These are phyloP conservation scores for Rhinogobius similis DNA, from an alignment of 2,113 vertebrate genomes.

Conservation along the genomic window DNA sequence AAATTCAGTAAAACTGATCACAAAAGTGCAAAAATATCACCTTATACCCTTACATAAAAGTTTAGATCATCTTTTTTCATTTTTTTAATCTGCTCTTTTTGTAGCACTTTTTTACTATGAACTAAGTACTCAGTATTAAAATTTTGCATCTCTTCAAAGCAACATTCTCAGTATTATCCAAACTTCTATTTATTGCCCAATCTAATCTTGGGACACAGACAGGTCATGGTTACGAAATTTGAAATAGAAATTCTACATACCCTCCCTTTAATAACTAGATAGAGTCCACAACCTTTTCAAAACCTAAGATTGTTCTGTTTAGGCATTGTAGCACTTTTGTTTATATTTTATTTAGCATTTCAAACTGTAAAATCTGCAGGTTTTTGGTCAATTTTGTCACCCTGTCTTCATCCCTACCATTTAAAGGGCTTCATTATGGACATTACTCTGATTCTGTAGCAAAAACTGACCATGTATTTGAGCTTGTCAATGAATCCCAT, in stretches of 20 bases:
- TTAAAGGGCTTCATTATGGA: slow-evolving; percentile 33
- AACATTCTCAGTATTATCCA: too few relatives aligned
- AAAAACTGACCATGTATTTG: slow-evolving; percentile 19
- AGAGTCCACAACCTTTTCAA: slow-evolving; percentile 1
- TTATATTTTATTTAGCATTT: slow-evolving; percentile 5
- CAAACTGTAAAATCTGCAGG: neutral
- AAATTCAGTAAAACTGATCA: too few relatives aligned
- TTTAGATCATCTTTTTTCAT: too few relatives aligned
- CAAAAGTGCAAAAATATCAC: too few relatives aligned
- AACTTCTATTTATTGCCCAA: too few relatives aligned
- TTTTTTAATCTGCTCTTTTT: too few relatives aligned
- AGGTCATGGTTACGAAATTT: too few relatives aligned
- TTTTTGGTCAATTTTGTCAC: neutral
- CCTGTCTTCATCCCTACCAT: neutral
- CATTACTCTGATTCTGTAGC: slow-evolving; percentile 1
- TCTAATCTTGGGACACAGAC: too few relatives aligned
- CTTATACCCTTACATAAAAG: too few relatives aligned
- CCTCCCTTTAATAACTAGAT: neutral
- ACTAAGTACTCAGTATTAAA: too few relatives aligned
- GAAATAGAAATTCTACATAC: neutral
- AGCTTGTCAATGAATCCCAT: slow-evolving; percentile 6
- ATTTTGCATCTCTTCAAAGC: too few relatives aligned
- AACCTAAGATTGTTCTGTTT: neutral
- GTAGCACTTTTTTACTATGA: too few relatives aligned
- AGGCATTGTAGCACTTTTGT: slow-evolving; percentile 9